Base-by-base conservation (phyloP, 2,888 invertebrate species). In the Standfussiana lucernea region DNA sequence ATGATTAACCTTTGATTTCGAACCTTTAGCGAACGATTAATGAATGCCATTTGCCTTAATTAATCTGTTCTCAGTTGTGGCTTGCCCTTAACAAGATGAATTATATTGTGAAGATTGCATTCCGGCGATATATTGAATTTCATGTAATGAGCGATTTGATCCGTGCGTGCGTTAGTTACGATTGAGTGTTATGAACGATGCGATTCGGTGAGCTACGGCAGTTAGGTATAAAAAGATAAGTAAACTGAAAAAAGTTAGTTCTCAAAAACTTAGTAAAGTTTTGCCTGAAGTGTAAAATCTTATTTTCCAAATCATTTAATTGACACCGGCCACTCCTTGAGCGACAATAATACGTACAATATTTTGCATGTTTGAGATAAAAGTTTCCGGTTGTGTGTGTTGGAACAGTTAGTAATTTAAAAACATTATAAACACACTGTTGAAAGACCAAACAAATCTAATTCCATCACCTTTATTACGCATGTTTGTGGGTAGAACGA, bases 11-110 rank as follows among this genome's bases (percentile, higher is more conserved):
- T 90, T 82, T 81, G 77, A 82, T 85, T 86, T 87, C 86, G 83
- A 89, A 86, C 86, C 91, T 89, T 85, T 86, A 82, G 80, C 81
- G 85, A 86, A 89, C 91, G 90, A 92, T 91, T 91, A 92, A 92
- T 91, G 89, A 89, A 91, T 87, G 90, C 84, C 83, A 81, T 86
- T 91, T 88, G 89, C 90, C 86, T 88, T 90, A 88, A 90, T 90
- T 87, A 89, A 88, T 88, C 80, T 80, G 85, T 88, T 83, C 80
- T 82, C 74, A 80, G 87, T 79, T 80, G 77, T 71, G 79, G 83
- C 53, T 79, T 80, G 69, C 66, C 69, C 67, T 80, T 80, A 88
- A 80, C 84, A 84, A 84, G 83, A 88, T 77, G 74, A 78, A 86
- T 84, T 79, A 70, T 82, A 78, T 80, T 47, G 72, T 71, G 76